Evolutionary conservation across 2,797 vertebrate genomes (phyloP).

Genomic region (Muscicapa comitata): DNA sequence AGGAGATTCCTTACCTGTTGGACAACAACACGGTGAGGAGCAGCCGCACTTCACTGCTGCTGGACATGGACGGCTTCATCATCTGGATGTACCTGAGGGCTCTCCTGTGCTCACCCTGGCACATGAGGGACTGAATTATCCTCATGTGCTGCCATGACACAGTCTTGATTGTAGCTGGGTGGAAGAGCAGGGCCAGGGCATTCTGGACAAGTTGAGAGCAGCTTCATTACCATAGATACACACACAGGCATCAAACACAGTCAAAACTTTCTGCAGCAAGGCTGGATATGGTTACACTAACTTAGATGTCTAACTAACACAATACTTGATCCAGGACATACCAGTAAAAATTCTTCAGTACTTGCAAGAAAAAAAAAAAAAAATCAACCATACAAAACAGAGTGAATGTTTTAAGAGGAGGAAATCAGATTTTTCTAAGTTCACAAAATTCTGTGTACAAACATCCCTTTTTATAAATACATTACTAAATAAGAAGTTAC

Average conservation of each 20-base stretch:
- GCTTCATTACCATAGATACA: fast-evolving
- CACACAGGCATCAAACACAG: neutral
- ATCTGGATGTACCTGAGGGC: slow-evolving; percentile 89
- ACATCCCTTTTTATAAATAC: neutral
- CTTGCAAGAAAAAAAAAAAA: neutral
- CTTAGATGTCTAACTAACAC: no score
- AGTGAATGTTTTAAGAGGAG: neutral
- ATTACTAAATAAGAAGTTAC: no score
- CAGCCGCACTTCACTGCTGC: slow-evolving; percentile 81
- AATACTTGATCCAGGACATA: neutral
- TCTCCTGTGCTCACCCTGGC: slow-evolving; percentile 83
- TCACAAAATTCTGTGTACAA: neutral
- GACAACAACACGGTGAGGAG: slow-evolving; percentile 87
- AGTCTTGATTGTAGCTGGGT: slow-evolving; percentile 86
- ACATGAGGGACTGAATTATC: slow-evolving; percentile 89
- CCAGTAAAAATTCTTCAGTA: neutral
- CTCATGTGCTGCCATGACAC: slow-evolving; percentile 88
- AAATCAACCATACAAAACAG: neutral
- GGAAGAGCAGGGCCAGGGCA: slow-evolving; percentile 88
- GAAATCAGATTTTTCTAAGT: no score
- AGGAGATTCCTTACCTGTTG: slow-evolving; percentile 81
- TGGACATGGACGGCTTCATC: slow-evolving; percentile 82
- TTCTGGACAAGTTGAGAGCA: slow-evolving; percentile 73
- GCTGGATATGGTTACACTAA: neutral
- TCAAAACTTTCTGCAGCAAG: neutral